Evolutionary conservation across 2,113 vertebrate species (phyloP), one percentile per base, ranked within the genome.

Genomic region (Amia ocellicauda): DNA sequence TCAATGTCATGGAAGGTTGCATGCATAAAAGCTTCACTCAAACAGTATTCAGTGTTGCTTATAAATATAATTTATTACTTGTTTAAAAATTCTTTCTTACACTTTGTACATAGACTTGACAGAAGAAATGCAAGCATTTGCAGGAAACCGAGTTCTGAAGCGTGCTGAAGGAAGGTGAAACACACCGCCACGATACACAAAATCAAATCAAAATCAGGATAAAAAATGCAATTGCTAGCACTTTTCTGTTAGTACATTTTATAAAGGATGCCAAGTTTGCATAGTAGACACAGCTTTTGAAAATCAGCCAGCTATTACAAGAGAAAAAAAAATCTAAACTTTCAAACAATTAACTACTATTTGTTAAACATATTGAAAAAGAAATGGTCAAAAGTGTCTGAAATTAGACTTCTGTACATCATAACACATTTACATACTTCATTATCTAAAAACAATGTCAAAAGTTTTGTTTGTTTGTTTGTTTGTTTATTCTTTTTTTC

Each of bases 51-150:
- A 83, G 77, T 88, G 63, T 93, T 95, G 93, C 91, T 97, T 97
- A 97, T 95, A 97, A 98, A 98, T 97, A 98, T 97, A 98, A 97
- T 98, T 98, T 98, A 98, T 97, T 96, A 93, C 90, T 90, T 86
- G 89, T 93, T 97, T 94, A 94, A 95, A 97, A 97, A 93, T 91
- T 91, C 86, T 94, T 95, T 94, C 89, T 96, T 97, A 96, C 93
- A 97, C 90, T 97, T 97, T 97, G 86, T 96, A 97, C 94, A 97
- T 85, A 83, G 85, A 85, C 78, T 83, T 77, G 81, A 86, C 83
- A 80, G 19, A 87, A 88, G 89, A 92, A 89, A 91, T 88, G 90
- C 88, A 88, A 90, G 92, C 92, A 89, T 91, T 91, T 89, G 91
- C 89, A 91, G 91, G 76, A 76, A 72, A 70, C 70, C 85, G 80